phyloP scores from a whole-genome alignment of 2,797 vertebrate species.

The Siniperca obscura region DNA sequence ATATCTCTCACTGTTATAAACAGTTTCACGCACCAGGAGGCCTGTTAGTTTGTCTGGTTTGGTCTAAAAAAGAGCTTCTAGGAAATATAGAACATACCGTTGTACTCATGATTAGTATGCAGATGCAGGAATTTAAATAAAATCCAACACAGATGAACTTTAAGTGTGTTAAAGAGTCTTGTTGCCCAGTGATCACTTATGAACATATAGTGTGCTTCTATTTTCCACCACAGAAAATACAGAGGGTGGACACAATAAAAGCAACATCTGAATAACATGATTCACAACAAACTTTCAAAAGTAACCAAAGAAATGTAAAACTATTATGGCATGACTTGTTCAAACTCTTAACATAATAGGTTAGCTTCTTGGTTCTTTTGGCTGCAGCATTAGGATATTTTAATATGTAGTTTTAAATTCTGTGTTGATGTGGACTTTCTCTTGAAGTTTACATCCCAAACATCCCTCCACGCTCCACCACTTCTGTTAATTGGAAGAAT shows the following conservation, averaged over 20 bases:
- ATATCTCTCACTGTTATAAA: neutral
- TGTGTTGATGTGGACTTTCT: conserved; percentile 40
- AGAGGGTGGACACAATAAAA: neutral
- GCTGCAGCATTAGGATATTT: conserved; percentile 24
- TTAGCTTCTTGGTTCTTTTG: neutral
- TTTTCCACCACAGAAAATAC: neutral
- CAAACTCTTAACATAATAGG: neutral
- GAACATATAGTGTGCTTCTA: neutral
- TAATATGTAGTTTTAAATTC: conserved; percentile 28
- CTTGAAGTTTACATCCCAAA: conserved; percentile 19
- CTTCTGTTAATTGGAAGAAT: conserved; percentile 64
- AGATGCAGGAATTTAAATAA: neutral
- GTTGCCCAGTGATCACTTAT: neutral
- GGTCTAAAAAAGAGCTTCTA: neutral
- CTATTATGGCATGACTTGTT: neutral
- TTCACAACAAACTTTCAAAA: neutral
- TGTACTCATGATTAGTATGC: neutral
- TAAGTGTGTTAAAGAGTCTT: neutral
- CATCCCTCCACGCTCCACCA: conserved; percentile 49
- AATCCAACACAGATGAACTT: neutral
- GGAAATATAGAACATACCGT: neutral
- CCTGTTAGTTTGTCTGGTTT: neutral
- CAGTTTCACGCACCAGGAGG: neutral
- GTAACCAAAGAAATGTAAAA: neutral
- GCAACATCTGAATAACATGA: neutral